phyloP scores from a whole-genome alignment of 2,113 vertebrate genomes.

The Panurus biarmicus region DNA sequence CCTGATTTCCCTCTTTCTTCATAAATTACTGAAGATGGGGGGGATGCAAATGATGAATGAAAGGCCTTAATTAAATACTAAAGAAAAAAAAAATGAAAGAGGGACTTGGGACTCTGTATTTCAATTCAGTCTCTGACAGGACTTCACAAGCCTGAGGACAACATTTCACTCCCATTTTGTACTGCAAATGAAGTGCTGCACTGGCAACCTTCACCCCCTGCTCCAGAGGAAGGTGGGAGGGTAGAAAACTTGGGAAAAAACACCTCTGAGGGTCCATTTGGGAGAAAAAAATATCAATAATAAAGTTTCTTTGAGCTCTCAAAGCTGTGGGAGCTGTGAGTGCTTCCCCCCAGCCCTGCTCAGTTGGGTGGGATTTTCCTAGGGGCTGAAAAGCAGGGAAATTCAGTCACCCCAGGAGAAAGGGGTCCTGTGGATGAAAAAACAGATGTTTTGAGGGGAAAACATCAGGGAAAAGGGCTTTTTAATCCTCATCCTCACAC shows the following conservation, averaged over 20 bases:
- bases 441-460: neutral
- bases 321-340: neutral
- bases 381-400: neutral
- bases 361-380: neutral
- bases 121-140: conserved; percentile 9
- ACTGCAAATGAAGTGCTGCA: neutral
- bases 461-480: neutral
- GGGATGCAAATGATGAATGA: conserved; percentile 14
- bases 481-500: neutral
- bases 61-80: conserved; percentile 46
- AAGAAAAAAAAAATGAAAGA: neutral
- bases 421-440: no score
- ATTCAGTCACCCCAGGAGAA: neutral
- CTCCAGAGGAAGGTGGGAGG: neutral
- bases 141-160: conserved; percentile 5
- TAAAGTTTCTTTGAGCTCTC: neutral
- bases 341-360: no score
- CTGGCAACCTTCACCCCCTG: neutral
- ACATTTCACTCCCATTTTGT: neutral
- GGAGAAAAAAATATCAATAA: neutral
- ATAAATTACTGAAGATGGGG: neutral
- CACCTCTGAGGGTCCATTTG: neutral
- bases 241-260: neutral
- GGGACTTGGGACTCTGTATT: neutral
- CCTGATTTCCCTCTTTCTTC: neutral